Evolutionary conservation across 2,888 invertebrate genomes (phyloP), one percentile per base, ranked within the genome.

Genomic region (Melikaiella ostensackeni): DNA sequence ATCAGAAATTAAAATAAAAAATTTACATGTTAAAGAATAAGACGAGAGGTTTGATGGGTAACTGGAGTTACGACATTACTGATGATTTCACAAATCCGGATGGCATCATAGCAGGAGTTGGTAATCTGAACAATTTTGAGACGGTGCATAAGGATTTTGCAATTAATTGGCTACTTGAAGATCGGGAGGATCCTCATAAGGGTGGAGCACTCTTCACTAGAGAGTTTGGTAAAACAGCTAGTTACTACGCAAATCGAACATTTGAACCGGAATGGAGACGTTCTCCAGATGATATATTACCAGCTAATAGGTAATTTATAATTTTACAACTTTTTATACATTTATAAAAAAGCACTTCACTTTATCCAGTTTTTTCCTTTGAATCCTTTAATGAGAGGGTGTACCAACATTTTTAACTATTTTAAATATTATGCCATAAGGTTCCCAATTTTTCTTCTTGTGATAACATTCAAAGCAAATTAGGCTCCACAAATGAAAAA

Each of bases 41-140:
- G 94, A 98, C 98, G 0, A 92, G 94, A 79, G 98, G 98, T 0
- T 92, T 98, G 1, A 95, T 98, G 85, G 98, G 98, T 0, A 98
- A 97, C 87, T 98, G 97, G 97, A 97, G 97, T 79, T 95, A 96
- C 87, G 96, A 97, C 83, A 92, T 94, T 19, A 92, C 93, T 59
- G 98, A 98, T 83, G 98, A 98, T 90, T 96, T 98, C 80, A 94
- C 94, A 0, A 92, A 94, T 81, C 97, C 97, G 0, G 95, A 96
- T 84, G 95, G 95, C 0, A 93, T 93, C 0, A 91, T 93, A 78
- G 91, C 93, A 5, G 90, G 91, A 5, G 92, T 94, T 16, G 89
- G 93, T 5, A 95, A 95, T 86, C 81, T 91, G 70, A 94, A 94
- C 82, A 96, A 96, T 89, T 95, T 96, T 90, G 95, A 96, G 87